Conservation (phyloP, 1,140 invertebrate genomes). For the Camponotus vicinus region DNA sequence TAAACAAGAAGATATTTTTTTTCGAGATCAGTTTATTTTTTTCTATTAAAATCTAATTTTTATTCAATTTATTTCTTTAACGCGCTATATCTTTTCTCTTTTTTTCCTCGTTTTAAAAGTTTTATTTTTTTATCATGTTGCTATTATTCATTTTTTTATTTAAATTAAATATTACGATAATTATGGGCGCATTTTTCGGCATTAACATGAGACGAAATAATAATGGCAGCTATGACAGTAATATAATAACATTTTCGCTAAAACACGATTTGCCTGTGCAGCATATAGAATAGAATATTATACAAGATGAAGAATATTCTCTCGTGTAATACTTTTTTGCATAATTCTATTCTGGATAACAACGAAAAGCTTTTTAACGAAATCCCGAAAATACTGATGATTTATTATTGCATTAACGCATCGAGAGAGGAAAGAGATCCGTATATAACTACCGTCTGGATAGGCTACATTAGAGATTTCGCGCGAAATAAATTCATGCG, state of each 20-base stretch:
- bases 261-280: conserved; percentile 19
- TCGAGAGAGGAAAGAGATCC: conserved; percentile 9
- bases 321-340: conserved; percentile 46
- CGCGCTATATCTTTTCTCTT: not conserved
- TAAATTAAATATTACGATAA: conserved; percentile 4
- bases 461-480: conserved; percentile 47
- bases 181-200: conserved; percentile 9
- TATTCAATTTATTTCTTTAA: conserved; percentile 13
- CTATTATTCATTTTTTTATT: conserved; percentile 16
- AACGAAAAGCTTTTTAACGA: conserved; percentile 56
- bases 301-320: conserved; percentile 7
- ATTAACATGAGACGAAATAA: conserved; percentile 26
- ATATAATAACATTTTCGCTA: conserved; percentile 36
- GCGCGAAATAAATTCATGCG: conserved; percentile 44
- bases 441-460: not conserved
- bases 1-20: conserved; percentile 21
- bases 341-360: conserved; percentile 45
- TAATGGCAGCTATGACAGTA: conserved; percentile 36
- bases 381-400: conserved; percentile 52
- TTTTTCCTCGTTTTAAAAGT: not conserved
- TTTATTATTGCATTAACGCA: conserved; percentile 46
- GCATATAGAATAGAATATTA: conserved; percentile 41
- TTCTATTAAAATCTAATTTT: conserved; percentile 17
- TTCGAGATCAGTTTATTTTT: conserved; percentile 4
- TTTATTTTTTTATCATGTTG: not conserved